Evolutionary conservation across 2,797 vertebrate species (phyloP).

Genomic region (Takifugu ocellatus): DNA sequence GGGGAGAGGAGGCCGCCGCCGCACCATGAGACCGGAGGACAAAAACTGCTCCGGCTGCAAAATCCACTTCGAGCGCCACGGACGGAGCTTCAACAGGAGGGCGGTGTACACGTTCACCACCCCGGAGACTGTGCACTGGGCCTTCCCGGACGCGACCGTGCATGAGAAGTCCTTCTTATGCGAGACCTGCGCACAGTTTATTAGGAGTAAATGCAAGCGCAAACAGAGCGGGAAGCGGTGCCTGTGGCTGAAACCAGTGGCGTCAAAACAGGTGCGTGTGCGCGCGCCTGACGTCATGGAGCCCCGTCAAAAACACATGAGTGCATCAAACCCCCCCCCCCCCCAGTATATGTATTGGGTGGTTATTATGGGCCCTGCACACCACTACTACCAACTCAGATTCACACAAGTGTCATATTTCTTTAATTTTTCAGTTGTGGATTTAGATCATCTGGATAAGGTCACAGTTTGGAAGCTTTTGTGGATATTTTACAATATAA

Average conservation of each 20-base stretch:
- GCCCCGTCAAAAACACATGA: too few species aligned
- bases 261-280: conserved; percentile 31
- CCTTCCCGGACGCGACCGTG: conserved; percentile 40
- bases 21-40: conserved; percentile 38
- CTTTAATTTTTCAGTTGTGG: too few species aligned
- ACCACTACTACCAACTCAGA: too few species aligned
- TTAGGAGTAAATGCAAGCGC: conserved; percentile 49
- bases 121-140: conserved; percentile 56
- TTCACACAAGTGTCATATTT: too few species aligned
- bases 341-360: too few species aligned
- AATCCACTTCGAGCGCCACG: conserved; percentile 53
- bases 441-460: too few species aligned
- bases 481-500: too few species aligned
- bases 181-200: conserved; percentile 58
- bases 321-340: too few species aligned
- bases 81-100: conserved; percentile 61
- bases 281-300: too few species aligned
- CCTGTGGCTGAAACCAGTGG: conserved; percentile 51
- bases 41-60: conserved; percentile 46
- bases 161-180: conserved; percentile 58
- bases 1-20: not conserved
- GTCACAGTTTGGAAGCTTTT: too few species aligned
- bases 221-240: conserved; percentile 42
- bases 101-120: conserved; percentile 65
- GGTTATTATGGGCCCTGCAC: too few species aligned